These are phyloP conservation scores for Blomia tropicalis DNA, from an alignment of 2,888 invertebrate genomes.

Conservation along the genomic window DNA sequence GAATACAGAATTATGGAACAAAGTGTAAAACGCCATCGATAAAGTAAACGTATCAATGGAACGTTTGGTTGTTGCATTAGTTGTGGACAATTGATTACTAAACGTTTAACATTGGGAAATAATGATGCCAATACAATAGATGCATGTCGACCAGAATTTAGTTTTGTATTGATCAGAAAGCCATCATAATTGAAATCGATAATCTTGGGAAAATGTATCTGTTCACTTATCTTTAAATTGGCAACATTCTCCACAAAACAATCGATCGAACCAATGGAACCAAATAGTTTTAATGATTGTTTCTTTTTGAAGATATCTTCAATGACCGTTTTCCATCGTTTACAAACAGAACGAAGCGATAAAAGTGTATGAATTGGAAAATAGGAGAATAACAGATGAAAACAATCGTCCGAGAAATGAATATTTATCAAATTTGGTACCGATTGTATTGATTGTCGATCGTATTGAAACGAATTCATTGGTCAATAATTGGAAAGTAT, in stretches of 20 bases:
- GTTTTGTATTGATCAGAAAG: too few species aligned
- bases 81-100: neutral
- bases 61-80: neutral
- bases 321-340: neutral
- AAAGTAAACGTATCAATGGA: too few species aligned
- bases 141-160: neutral
- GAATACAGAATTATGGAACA: too few species aligned
- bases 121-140: neutral
- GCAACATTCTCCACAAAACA: neutral
- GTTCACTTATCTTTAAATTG: neutral
- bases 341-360: neutral
- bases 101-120: neutral
- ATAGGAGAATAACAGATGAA: neutral
- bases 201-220: neutral
- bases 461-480: too few species aligned
- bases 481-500: too few species aligned
- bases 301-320: neutral
- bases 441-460: too few species aligned
- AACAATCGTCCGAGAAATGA: neutral
- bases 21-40: too few species aligned
- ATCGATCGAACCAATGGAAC: neutral
- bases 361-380: neutral
- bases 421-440: too few species aligned
- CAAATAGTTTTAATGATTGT: neutral
- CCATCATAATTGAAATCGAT: neutral